phyloP scores from a whole-genome alignment of 2,113 vertebrate genomes.

The Sakesphorus luctuosus region DNA sequence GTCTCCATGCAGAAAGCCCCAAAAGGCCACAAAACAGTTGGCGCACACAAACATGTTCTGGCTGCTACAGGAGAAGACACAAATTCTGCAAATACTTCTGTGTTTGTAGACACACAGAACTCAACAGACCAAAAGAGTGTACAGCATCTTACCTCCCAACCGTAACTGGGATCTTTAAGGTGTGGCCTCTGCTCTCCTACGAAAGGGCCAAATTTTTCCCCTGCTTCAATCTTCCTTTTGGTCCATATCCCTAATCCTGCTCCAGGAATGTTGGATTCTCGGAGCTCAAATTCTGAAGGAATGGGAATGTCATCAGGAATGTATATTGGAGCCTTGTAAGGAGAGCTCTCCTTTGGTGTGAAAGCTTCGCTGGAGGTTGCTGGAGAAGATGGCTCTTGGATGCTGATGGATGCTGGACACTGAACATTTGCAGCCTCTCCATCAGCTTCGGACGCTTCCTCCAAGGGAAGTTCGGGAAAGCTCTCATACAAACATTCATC shows the following conservation, averaged over 20 bases:
- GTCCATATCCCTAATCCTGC: conserved; percentile 92
- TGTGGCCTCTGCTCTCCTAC: conserved; percentile 81
- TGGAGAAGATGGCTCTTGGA: conserved; percentile 84
- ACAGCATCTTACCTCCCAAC: conserved; percentile 91
- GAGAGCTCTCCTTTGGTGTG: conserved; percentile 83
- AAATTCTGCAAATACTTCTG: conserved; percentile 1
- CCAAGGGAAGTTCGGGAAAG: conserved; percentile 82
- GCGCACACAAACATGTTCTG: background rate
- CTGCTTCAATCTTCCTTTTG: conserved; percentile 86
- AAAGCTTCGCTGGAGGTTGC: conserved; percentile 82
- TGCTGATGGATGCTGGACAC: conserved; percentile 54
- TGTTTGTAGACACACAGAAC: background rate
- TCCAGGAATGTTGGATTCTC: conserved; percentile 84
- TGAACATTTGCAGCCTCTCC: conserved; percentile 73
- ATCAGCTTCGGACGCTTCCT: conserved; percentile 80
- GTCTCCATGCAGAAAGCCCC: background rate
- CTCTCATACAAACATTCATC: conserved; percentile 84
- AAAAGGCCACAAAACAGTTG: background rate
- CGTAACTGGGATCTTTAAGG: conserved; percentile 82
- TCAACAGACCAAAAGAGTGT: background rate
- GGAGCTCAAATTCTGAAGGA: conserved; percentile 91
- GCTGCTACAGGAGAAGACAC: background rate
- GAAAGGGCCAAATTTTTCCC: conserved; percentile 93
- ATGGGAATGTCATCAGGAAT: conserved; percentile 84
- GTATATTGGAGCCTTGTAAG: conserved; percentile 84